Conservation (phyloP, 2,797 vertebrate species). For the Graptemys geographica region DNA sequence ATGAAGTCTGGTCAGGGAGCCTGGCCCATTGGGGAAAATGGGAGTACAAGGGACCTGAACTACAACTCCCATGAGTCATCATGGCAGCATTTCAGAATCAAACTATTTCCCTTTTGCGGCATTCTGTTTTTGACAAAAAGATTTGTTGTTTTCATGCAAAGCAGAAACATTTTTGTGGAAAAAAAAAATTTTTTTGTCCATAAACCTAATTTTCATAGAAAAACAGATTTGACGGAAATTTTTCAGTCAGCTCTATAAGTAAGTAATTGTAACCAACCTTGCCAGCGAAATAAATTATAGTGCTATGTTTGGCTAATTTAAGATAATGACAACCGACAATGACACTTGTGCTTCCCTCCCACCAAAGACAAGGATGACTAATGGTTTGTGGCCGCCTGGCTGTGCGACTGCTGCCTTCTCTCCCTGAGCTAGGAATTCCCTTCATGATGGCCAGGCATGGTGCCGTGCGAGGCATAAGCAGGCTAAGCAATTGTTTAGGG, state of each 20-base stretch:
- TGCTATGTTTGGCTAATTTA: no score
- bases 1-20: constrained; percentile 17
- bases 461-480: no score
- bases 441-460: not conserved
- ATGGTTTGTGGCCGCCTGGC: not conserved
- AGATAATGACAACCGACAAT: not conserved
- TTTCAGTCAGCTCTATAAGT: not conserved
- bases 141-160: not conserved
- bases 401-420: not conserved
- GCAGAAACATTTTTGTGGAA: not conserved
- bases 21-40: not conserved
- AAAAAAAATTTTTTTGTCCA: not conserved
- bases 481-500: no score
- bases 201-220: not conserved
- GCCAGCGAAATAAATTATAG: not conserved
- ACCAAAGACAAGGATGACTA: not conserved
- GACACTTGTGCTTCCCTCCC: not conserved
- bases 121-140: not conserved
- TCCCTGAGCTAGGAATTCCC: not conserved
- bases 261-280: not conserved
- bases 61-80: not conserved
- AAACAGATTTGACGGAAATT: not conserved
- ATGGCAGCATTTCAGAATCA: not conserved
- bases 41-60: not conserved
- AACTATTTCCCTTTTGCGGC: not conserved